A percentile compares a stretch with the other conserved stretches of the same genome.
phyloP scores from a whole-genome alignment of 2,888 invertebrate species.

The Holacanthella duospinosa region DNA sequence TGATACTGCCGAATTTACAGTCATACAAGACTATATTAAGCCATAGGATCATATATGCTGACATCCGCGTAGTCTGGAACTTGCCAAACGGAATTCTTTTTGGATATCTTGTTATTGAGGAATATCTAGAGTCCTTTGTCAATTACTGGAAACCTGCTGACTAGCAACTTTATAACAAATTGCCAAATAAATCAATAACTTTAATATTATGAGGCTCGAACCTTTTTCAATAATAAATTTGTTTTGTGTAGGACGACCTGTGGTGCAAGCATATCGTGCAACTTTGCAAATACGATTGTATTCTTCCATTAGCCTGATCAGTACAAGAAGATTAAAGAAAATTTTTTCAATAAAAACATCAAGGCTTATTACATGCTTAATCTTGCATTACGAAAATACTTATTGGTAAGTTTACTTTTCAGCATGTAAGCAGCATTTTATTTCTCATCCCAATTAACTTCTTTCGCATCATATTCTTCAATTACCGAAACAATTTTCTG shows the following conservation, averaged over 20 bases:
- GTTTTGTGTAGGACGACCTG: conserved; percentile 16
- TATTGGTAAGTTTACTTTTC: conserved; percentile 8
- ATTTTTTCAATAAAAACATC: not conserved
- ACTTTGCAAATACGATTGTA: conserved; percentile 13
- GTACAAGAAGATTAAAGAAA: not conserved
- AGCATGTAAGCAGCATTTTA: conserved; percentile 16
- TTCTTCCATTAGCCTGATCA: conserved; percentile 8
- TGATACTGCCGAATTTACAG: not conserved
- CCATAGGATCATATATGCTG: too few relatives aligned
- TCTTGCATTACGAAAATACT: not conserved
- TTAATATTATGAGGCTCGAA: conserved; percentile 5
- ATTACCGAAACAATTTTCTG: conserved; percentile 14
- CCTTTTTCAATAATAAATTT: conserved; percentile 7
- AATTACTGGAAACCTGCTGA: conserved; percentile 8
- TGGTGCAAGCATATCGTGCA: not conserved
- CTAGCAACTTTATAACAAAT: not conserved
- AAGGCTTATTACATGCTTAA: not conserved
- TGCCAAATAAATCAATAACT: not conserved
- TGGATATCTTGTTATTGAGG: conserved; percentile 5
- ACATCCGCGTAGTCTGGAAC: conserved; percentile 17
- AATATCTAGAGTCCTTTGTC: conserved; percentile 10
- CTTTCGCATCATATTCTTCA: conserved; percentile 12
- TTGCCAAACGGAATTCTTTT: not conserved
- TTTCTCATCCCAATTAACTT: conserved; percentile 18
- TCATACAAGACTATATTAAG: too few relatives aligned